Percentiles rank a stretch among this genome's conserved stretches.
phyloP scores from a whole-genome alignment of 2,888 invertebrate genomes.

The Eulithis prunata region DNA sequence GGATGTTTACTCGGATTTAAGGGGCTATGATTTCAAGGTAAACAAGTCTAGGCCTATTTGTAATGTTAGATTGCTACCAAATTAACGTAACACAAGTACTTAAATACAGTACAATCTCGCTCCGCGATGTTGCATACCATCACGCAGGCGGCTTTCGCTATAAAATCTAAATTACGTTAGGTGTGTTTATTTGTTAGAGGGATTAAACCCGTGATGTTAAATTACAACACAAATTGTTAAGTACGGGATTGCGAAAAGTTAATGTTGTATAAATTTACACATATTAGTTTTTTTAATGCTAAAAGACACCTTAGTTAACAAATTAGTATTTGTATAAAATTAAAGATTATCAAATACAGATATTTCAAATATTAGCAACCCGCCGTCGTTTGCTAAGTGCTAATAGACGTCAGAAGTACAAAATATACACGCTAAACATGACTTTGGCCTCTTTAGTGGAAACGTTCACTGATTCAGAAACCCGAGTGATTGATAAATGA shows the following conservation, averaged over 20 bases:
- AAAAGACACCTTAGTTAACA: background rate
- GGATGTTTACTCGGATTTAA: conserved; percentile 24
- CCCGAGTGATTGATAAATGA: conserved; percentile 39
- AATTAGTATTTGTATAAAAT: too few relatives aligned
- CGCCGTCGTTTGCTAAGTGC: too few relatives aligned
- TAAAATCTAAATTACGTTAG: conserved; percentile 31
- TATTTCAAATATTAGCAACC: too few relatives aligned
- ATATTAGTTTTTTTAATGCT: conserved; percentile 14
- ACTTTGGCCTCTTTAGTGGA: conserved; percentile 25
- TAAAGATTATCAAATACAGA: too few relatives aligned
- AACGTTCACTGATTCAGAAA: conserved; percentile 28
- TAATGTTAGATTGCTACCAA: conserved; percentile 31
- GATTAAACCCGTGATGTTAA: conserved; percentile 43
- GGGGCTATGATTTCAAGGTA: conserved; percentile 24
- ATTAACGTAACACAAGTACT: conserved; percentile 23
- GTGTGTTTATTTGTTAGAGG: conserved; percentile 30
- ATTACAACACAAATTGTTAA: conserved; percentile 43
- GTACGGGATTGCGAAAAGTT: conserved; percentile 44
- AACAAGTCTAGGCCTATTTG: conserved; percentile 28
- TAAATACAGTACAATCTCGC: conserved; percentile 31
- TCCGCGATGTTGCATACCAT: conserved; percentile 17
- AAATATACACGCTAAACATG: conserved; percentile 12
- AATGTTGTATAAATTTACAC: conserved; percentile 36
- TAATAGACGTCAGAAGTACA: too few relatives aligned
- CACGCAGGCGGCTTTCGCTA: conserved; percentile 16